Conservation (phyloP, 2,797 vertebrate species). For the Lithobates pipiens region DNA sequence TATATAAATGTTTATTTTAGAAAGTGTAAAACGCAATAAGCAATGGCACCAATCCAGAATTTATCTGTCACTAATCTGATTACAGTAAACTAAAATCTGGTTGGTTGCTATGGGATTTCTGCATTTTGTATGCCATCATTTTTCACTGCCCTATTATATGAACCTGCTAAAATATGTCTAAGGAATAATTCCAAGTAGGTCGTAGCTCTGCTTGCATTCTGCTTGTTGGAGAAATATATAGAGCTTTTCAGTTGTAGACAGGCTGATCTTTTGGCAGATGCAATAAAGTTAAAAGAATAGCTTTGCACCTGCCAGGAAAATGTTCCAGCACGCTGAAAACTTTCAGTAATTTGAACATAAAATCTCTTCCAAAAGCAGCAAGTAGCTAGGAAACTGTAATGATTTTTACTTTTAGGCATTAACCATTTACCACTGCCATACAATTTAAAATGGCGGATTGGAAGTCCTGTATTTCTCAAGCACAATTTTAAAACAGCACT, state of each 20-base stretch:
- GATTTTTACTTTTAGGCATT: too few relatives aligned
- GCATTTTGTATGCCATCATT: not conserved
- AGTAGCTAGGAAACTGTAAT: too few relatives aligned
- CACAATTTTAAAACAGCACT: too few relatives aligned
- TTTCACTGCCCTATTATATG: not conserved
- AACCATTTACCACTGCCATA: too few relatives aligned
- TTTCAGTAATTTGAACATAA: too few relatives aligned
- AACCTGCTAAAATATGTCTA: not conserved
- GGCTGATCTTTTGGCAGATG: too few relatives aligned
- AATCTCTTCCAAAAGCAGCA: too few relatives aligned
- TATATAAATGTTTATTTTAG: not conserved
- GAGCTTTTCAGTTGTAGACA: not conserved
- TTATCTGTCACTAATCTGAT: not conserved
- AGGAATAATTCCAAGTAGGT: not conserved
- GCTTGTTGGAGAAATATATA: not conserved
- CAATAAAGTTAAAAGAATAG: too few relatives aligned
- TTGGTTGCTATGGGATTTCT: not conserved
- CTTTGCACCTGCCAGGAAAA: too few relatives aligned
- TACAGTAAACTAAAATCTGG: not conserved
- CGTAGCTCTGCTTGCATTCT: not conserved
- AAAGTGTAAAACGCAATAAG: not conserved
- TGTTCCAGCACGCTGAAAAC: too few relatives aligned
- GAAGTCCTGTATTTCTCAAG: too few relatives aligned
- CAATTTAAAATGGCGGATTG: too few relatives aligned
- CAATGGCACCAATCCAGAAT: not conserved